A percentile compares a stretch with the other conserved stretches of the same genome.
phyloP scores from a whole-genome alignment of 2,113 vertebrate genomes.

The Raphicerus campestris region DNA sequence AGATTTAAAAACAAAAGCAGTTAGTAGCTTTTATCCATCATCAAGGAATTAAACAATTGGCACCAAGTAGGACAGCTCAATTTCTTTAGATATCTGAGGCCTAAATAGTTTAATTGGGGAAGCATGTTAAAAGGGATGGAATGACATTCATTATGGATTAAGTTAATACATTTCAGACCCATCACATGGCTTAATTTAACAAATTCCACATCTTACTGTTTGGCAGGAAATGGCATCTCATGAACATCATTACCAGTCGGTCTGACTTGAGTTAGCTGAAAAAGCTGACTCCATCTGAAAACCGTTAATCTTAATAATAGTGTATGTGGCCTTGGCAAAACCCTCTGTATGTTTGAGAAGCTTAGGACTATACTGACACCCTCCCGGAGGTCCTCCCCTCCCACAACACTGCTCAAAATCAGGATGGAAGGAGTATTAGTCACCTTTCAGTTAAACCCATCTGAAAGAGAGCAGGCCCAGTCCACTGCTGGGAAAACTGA shows the following conservation, averaged over 20 bases:
- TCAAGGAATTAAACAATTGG: constrained; percentile 87
- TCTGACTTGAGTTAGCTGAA: constrained; percentile 47
- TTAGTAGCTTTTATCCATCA: constrained; percentile 85
- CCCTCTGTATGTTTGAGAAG: background rate
- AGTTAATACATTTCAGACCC: constrained; percentile 80
- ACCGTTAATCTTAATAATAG: constrained; percentile 54
- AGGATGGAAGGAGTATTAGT: background rate
- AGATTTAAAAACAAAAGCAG: constrained; percentile 84
- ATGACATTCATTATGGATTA: constrained; percentile 82
- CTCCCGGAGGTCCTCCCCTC: background rate
- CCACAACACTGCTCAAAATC: background rate
- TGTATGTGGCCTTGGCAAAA: constrained; percentile 5
- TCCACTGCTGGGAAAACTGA: background rate
- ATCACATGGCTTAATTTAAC: constrained; percentile 80
- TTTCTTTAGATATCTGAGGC: constrained; percentile 82
- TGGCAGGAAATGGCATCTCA: constrained; percentile 77
- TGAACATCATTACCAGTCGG: constrained; percentile 70
- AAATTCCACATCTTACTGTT: constrained; percentile 78
- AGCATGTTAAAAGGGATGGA: constrained; percentile 80
- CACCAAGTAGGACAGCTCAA: constrained; percentile 82
- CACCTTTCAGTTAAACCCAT: background rate
- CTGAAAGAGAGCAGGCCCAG: background rate
- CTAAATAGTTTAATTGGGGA: constrained; percentile 83
- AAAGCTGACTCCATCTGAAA: constrained; percentile 72
- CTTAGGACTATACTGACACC: background rate